These are phyloP conservation scores for Falco biarmicus DNA, from an alignment of 2,797 vertebrate genomes.

Conservation along the genomic window DNA sequence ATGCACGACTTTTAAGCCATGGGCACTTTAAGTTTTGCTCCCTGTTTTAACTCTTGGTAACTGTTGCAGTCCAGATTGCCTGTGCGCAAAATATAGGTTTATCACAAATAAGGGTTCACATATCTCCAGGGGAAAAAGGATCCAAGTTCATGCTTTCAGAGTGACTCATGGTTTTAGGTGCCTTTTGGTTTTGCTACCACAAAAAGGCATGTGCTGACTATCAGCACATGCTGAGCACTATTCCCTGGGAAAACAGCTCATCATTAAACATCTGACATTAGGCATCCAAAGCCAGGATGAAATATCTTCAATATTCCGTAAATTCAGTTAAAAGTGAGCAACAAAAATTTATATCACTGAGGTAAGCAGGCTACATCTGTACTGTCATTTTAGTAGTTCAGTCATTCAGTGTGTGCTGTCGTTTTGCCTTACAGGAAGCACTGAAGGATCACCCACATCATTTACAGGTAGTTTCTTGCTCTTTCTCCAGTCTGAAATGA, in stretches of 20 bases:
- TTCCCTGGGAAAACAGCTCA: not conserved
- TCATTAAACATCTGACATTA: not conserved
- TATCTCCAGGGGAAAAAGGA: not conserved
- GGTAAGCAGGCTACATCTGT: not conserved
- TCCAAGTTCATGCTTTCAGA: slow-evolving; percentile 32
- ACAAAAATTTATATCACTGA: not conserved
- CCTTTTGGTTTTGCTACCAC: not conserved
- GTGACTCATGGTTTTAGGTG: slow-evolving; percentile 15
- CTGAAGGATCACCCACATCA: not conserved
- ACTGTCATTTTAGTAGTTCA: not conserved
- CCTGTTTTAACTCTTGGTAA: slow-evolving; percentile 68
- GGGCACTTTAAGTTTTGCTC: slow-evolving; percentile 62
- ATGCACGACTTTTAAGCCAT: slow-evolving; percentile 73
- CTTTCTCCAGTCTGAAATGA: not conserved
- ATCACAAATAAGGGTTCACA: slow-evolving; percentile 13
- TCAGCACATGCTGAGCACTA: not conserved
- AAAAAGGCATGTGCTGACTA: not conserved
- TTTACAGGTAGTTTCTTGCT: not conserved
- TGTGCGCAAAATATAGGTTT: slow-evolving; percentile 38
- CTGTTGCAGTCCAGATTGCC: slow-evolving; percentile 16
- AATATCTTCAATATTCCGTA: not conserved
- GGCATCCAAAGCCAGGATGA: not conserved
- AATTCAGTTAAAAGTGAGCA: not conserved
- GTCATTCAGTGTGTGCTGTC: not conserved
- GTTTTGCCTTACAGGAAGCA: not conserved